A percentile compares a stretch with the other conserved stretches of the same genome.
Evolutionary conservation across 2,797 vertebrate species (phyloP).

Genomic region (Sebastes cheni): DNA sequence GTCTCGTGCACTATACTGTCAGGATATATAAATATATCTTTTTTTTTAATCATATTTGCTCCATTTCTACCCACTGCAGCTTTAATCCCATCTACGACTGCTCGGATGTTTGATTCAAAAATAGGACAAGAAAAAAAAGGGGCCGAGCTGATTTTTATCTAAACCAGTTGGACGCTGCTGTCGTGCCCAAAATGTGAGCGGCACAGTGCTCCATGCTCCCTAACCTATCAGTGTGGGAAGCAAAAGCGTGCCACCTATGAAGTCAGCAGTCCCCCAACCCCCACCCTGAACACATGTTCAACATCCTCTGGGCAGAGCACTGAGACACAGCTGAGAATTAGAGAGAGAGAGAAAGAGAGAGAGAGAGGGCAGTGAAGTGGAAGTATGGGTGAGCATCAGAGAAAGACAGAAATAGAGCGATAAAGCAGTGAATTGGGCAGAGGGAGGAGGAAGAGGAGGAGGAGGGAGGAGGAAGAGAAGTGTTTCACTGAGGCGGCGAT

Average conservation of each 20-base stretch:
- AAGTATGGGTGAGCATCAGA: constrained; percentile 76
- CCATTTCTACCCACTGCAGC: no score
- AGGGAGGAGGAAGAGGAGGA: constrained; percentile 8
- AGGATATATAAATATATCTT: no score
- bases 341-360: constrained; percentile 41
- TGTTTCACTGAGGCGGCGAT: constrained; percentile 18
- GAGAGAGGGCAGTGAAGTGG: constrained; percentile 68
- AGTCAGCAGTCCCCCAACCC: constrained; percentile 74
- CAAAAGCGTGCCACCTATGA: constrained; percentile 71
- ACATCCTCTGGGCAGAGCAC: constrained; percentile 73
- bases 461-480: constrained; percentile 9
- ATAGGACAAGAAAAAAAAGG: constrained; percentile 2
- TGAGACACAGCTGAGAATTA: constrained; percentile 69
- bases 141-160: constrained; percentile 16
- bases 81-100: neutral
- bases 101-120: constrained; percentile 13
- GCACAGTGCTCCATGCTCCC: constrained; percentile 13
- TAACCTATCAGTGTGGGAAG: constrained; percentile 60
- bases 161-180: neutral
- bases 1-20: no score
- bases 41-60: no score
- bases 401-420: constrained; percentile 79
- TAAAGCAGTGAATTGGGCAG: constrained; percentile 70
- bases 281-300: constrained; percentile 79
- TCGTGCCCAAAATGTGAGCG: neutral